A percentile compares a stretch with the other conserved stretches of the same genome.
Conservation (phyloP, 2,113 vertebrate species). For the Lichenostomus cassidix region DNA sequence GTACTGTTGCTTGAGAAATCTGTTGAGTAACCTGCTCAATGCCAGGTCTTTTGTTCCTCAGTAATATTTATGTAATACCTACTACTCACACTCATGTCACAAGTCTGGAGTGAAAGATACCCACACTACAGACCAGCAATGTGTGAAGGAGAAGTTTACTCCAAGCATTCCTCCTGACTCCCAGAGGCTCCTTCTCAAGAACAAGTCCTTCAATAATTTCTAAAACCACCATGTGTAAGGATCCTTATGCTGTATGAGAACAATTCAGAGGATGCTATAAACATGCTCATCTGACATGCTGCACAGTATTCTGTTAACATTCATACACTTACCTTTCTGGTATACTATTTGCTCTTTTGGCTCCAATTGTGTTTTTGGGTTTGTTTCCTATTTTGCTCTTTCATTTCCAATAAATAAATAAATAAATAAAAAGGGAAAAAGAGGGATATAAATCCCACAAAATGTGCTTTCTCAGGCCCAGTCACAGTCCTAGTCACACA, state of each 20-base stretch:
- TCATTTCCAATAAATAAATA: neutral
- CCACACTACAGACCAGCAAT: neutral
- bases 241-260: neutral
- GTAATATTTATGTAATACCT: neutral
- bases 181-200: neutral
- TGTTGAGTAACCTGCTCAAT: neutral
- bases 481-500: neutral
- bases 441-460: neutral
- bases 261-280: neutral
- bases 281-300: neutral
- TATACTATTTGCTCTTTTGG: neutral
- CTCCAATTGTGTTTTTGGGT: neutral
- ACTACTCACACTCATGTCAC: neutral
- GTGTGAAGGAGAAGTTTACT: neutral
- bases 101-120: neutral
- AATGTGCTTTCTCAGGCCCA: neutral
- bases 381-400: neutral
- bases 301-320: neutral
- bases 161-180: neutral
- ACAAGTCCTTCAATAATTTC: neutral
- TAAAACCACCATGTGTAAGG: neutral
- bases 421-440: rapidly evolving
- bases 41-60: neutral
- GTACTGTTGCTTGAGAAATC: neutral
- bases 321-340: neutral